These are phyloP conservation scores for Sesamia inferens DNA, from an alignment of 2,888 invertebrate genomes.

Conservation along the genomic window DNA sequence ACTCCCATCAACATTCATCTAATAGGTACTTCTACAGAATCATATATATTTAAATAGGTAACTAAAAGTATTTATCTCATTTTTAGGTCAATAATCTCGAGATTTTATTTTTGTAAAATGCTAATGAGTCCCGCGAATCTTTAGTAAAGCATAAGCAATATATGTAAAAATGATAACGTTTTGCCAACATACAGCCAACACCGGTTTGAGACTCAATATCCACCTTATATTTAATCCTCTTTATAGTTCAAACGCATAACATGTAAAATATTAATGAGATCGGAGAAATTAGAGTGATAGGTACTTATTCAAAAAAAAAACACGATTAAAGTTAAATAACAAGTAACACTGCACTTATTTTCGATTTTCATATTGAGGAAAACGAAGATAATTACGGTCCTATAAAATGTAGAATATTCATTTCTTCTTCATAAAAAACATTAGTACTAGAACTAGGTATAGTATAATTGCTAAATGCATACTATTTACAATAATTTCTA, in stretches of 20 bases:
- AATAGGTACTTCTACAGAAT: not conserved
- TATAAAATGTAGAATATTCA: not conserved
- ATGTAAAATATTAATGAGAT: slow-evolving; percentile 30
- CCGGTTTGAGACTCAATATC: slow-evolving; percentile 31
- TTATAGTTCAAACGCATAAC: slow-evolving; percentile 30
- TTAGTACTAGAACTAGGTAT: too few species aligned
- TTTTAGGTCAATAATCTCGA: not conserved
- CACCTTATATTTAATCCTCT: slow-evolving; percentile 15
- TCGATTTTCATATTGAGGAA: not conserved
- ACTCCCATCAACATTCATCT: not conserved
- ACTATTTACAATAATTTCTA: not conserved
- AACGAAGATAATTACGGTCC: not conserved
- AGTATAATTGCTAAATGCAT: not conserved
- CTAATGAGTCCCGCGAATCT: too few species aligned
- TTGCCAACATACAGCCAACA: slow-evolving; percentile 4
- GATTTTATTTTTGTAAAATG: not conserved
- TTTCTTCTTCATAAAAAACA: not conserved
- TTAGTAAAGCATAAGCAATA: not conserved
- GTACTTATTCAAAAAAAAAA: not conserved
- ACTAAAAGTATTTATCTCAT: not conserved
- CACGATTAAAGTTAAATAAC: slow-evolving; percentile 14
- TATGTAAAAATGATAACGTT: not conserved
- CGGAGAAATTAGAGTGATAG: slow-evolving; percentile 30
- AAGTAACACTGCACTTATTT: slow-evolving; percentile 7
- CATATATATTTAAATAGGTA: too few species aligned